These are phyloP conservation scores for Eupeodes luniger DNA, from an alignment of 2,888 invertebrate species.

Conservation along the genomic window DNA sequence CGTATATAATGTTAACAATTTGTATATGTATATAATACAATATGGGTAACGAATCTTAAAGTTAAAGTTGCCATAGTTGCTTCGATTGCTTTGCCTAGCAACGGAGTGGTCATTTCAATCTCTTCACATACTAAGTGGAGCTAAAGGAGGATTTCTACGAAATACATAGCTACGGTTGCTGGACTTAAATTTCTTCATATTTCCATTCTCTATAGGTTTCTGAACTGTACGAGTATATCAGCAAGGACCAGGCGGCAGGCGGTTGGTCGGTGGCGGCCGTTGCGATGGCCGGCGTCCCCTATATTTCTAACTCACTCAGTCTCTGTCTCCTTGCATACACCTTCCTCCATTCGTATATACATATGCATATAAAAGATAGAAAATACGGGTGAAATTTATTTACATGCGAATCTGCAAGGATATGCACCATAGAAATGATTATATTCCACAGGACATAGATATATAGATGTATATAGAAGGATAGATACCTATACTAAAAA, in stretches of 20 bases:
- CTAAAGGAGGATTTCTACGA: conserved; percentile 42
- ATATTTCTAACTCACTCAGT: conserved; percentile 12
- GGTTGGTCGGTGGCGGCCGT: too few relatives aligned
- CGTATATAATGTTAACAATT: neutral
- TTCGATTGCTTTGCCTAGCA: conserved; percentile 46
- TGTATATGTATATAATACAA: conserved; percentile 15
- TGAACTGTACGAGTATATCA: neutral
- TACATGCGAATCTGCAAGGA: conserved; percentile 69
- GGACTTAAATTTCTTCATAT: conserved; percentile 56
- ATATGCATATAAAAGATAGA: conserved; percentile 55
- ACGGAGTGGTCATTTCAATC: conserved; percentile 63
- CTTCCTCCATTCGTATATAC: neutral
- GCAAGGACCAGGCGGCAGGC: neutral
- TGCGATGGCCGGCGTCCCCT: neutral
- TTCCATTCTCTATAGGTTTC: neutral
- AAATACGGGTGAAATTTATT: conserved; percentile 65
- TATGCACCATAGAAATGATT: conserved; percentile 65
- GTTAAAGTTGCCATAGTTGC: conserved; percentile 58
- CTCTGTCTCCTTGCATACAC: neutral
- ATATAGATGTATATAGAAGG: conserved; percentile 2
- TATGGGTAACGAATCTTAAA: conserved; percentile 48
- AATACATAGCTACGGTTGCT: conserved; percentile 51
- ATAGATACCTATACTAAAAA: neutral
- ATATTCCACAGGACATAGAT: conserved; percentile 2
- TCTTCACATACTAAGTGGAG: conserved; percentile 39